Evolutionary conservation across 2,888 invertebrate genomes (phyloP).

Genomic region (Clusia tigrina): DNA sequence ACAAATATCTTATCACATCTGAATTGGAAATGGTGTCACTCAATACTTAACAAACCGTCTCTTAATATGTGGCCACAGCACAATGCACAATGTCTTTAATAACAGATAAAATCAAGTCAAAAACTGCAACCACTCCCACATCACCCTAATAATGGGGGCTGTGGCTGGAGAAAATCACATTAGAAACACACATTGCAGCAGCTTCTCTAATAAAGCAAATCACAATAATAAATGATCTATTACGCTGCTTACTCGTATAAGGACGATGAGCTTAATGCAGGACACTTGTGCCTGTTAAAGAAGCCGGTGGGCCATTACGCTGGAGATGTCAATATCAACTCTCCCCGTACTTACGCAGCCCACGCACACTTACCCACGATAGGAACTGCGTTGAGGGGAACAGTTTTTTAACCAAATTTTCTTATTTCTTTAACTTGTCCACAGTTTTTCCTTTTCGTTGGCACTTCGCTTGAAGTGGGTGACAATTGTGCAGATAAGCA

Average conservation of each 20-base stretch:
- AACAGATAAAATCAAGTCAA: constrained; percentile 27
- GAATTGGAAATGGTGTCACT: constrained; percentile 11
- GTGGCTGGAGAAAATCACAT: constrained; percentile 57
- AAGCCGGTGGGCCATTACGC: too few relatives aligned
- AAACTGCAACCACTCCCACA: constrained; percentile 31
- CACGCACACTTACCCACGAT: background rate
- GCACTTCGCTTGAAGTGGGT: constrained; percentile 28
- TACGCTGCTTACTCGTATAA: constrained; percentile 48
- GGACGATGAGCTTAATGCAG: constrained; percentile 50
- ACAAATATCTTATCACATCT: too few relatives aligned
- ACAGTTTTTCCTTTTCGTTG: background rate
- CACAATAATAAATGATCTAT: constrained; percentile 57
- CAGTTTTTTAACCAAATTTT: constrained; percentile 27
- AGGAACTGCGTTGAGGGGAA: background rate
- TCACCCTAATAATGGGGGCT: background rate
- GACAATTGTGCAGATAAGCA: constrained; percentile 36
- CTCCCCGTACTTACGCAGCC: too few relatives aligned
- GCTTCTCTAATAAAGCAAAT: constrained; percentile 19
- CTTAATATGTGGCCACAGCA: constrained; percentile 2
- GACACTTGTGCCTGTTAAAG: too few relatives aligned
- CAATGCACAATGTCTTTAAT: constrained; percentile 23
- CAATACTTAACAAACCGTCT: background rate
- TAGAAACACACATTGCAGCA: constrained; percentile 53
- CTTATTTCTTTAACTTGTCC: constrained; percentile 7
- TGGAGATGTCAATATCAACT: too few relatives aligned